Percentiles rank a stretch among this genome's conserved stretches.
These are phyloP conservation scores for Penelope pileata DNA, from an alignment of 2,113 vertebrate genomes.

Conservation along the genomic window DNA sequence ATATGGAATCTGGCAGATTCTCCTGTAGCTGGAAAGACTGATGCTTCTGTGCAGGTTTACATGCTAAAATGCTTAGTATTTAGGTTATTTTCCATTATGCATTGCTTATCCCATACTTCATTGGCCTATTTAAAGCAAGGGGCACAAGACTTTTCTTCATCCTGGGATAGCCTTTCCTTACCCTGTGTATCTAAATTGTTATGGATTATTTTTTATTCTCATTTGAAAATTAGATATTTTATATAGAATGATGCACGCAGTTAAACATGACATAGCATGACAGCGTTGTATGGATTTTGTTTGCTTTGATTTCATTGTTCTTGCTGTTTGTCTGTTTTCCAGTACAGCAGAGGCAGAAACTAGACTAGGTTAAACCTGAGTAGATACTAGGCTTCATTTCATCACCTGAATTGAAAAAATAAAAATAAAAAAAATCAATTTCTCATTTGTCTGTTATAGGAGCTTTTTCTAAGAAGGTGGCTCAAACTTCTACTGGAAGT, in stretches of 20 bases:
- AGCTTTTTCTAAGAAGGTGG: not conserved
- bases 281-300: not conserved
- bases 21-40: not conserved
- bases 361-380: not conserved
- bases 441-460: not conserved
- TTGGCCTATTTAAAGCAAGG: not conserved
- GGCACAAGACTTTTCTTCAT: not conserved
- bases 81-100: not conserved
- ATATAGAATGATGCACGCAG: not conserved
- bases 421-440: not conserved
- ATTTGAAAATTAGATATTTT: not conserved
- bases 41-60: not conserved
- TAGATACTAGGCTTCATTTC: not conserved
- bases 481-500: not conserved
- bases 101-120: not conserved
- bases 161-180: not conserved
- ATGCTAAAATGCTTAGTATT: not conserved
- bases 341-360: not conserved
- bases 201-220: not conserved
- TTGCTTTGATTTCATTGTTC: not conserved
- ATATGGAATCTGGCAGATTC: accelerated
- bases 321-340: not conserved
- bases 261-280: not conserved
- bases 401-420: not conserved
- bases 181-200: not conserved